Percentiles rank a stretch among this genome's conserved stretches.
Evolutionary conservation across 2,888 invertebrate genomes (phyloP).

Genomic region (Xestia c-nigrum): DNA sequence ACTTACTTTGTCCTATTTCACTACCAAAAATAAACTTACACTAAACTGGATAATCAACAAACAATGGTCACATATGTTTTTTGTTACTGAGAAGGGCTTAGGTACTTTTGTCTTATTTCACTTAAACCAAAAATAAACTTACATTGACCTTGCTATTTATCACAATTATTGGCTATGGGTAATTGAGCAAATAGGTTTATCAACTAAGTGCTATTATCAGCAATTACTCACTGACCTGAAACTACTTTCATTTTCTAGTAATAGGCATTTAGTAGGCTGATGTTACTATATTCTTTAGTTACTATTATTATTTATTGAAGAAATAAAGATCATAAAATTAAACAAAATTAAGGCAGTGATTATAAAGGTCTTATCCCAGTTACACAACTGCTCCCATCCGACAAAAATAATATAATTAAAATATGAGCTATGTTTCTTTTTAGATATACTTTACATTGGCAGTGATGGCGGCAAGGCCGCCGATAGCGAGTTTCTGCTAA

Average conservation of each 20-base stretch:
- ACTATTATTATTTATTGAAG: not conserved
- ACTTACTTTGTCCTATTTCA: not conserved
- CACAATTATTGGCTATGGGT: constrained; percentile 16
- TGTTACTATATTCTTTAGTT: not conserved
- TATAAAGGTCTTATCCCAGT: not conserved
- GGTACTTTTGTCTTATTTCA: too few species aligned
- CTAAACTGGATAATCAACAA: not conserved
- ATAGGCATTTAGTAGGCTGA: not conserved
- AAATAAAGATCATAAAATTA: not conserved
- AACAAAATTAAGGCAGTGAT: not conserved
- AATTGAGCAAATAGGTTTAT: constrained; percentile 39
- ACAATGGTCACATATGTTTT: too few species aligned
- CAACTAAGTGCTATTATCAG: constrained; percentile 31
- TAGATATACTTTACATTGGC: too few species aligned
- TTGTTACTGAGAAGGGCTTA: too few species aligned
- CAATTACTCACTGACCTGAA: constrained; percentile 44
- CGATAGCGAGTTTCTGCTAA: too few species aligned
- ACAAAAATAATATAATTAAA: too few species aligned
- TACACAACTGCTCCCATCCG: too few species aligned
- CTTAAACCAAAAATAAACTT: too few species aligned
- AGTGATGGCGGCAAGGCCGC: too few species aligned
- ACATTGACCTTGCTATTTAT: too few species aligned
- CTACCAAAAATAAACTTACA: not conserved
- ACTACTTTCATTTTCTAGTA: constrained; percentile 28
- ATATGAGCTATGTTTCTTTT: too few species aligned